Percentiles rank a stretch among this genome's conserved stretches.
Conservation (phyloP, 2,888 invertebrate species). For the Corbicula japonica region DNA sequence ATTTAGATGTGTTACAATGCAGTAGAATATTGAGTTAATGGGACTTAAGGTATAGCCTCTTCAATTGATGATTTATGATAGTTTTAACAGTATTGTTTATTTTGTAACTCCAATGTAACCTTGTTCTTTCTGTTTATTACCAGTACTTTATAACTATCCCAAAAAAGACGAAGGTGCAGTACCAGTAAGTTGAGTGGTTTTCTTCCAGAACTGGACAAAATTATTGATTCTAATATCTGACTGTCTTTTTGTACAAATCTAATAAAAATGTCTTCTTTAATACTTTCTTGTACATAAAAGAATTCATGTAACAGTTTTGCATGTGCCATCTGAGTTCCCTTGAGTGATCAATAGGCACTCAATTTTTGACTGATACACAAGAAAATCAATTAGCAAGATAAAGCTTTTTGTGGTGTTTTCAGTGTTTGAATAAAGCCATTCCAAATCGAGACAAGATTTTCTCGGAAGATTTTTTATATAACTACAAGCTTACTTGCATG, state of each 20-base stretch:
- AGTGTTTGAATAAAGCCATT: slow-evolving; percentile 4
- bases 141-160: no score
- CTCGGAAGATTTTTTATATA: no score
- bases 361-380: slow-evolving; percentile 17
- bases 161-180: no score
- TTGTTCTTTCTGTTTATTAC: no score
- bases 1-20: no score
- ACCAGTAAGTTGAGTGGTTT: no score
- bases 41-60: no score
- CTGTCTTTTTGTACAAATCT: slow-evolving; percentile 28
- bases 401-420: not conserved
- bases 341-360: slow-evolving; percentile 17
- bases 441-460: slow-evolving; percentile 14
- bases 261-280: slow-evolving; percentile 32
- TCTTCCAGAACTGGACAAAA: not conserved
- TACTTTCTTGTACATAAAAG: slow-evolving; percentile 21
- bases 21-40: no score
- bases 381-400: slow-evolving; percentile 27
- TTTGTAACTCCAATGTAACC: no score
- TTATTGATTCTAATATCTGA: slow-evolving; percentile 34
- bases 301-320: not conserved
- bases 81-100: no score
- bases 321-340: slow-evolving; percentile 13
- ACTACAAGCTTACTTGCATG: no score
- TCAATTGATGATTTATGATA: no score